These are phyloP conservation scores for Zophobas morio DNA, from an alignment of 1,140 invertebrate genomes.

Conservation along the genomic window DNA sequence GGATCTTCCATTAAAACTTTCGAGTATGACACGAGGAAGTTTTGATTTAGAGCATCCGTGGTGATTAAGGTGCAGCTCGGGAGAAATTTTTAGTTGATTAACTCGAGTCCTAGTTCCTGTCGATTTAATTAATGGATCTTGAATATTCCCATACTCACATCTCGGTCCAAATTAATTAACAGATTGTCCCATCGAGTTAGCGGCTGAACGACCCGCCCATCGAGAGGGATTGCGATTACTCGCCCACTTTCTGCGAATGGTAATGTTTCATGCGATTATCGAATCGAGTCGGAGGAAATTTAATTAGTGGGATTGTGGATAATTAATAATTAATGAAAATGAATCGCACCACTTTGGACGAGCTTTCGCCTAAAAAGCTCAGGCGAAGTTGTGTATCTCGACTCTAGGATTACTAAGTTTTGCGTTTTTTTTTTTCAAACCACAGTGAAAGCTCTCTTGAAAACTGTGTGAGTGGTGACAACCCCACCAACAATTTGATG, in stretches of 20 bases:
- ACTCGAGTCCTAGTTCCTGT: slow-evolving; percentile 5
- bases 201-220: not conserved
- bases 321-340: slow-evolving; percentile 28
- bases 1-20: slow-evolving; percentile 30
- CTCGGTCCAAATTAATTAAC: slow-evolving; percentile 32
- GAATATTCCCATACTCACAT: slow-evolving; percentile 26
- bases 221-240: not conserved
- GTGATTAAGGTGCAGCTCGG: not conserved
- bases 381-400: too few relatives aligned
- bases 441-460: too few relatives aligned
- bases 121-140: slow-evolving; percentile 44
- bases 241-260: slow-evolving; percentile 11
- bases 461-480: too few relatives aligned
- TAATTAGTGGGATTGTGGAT: slow-evolving; percentile 11
- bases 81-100: slow-evolving; percentile 37
- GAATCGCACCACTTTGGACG: slow-evolving; percentile 8
- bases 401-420: too few relatives aligned
- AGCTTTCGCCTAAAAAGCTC: not conserved
- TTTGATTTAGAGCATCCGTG: not conserved
- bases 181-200: slow-evolving; percentile 44
- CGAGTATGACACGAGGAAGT: slow-evolving; percentile 27
- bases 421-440: too few relatives aligned
- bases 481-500: too few relatives aligned
- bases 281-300: slow-evolving; percentile 11
- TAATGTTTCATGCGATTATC: not conserved